These are phyloP conservation scores for Nothura maculosa DNA, from an alignment of 2,797 vertebrate genomes.

Conservation along the genomic window DNA sequence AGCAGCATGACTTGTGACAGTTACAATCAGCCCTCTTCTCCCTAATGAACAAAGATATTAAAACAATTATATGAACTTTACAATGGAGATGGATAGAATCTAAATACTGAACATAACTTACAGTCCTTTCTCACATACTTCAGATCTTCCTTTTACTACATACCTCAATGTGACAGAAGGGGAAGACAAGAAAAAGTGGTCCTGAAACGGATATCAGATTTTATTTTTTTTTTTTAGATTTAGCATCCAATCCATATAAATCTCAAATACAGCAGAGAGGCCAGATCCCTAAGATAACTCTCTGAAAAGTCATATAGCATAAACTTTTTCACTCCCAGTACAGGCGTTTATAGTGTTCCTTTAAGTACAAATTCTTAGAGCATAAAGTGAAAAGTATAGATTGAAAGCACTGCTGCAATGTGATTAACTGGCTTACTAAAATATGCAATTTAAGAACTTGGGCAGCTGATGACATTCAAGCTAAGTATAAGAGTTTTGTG, in stretches of 20 bases:
- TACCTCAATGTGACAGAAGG: conserved; percentile 14
- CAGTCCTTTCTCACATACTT: neutral
- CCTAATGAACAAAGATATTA: neutral
- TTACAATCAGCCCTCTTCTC: neutral
- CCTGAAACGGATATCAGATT: neutral
- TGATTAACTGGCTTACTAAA: conserved; percentile 22
- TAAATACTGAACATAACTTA: neutral
- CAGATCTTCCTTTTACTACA: neutral
- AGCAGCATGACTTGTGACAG: neutral
- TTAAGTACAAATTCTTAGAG: conserved; percentile 19
- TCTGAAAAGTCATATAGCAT: neutral
- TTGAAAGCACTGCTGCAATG: conserved; percentile 17
- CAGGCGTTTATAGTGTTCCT: conserved; percentile 42
- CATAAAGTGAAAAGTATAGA: conserved; percentile 48
- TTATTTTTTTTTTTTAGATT: neutral
- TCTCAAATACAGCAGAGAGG: neutral
- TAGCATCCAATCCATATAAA: conserved; percentile 28
- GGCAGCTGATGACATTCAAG: conserved; percentile 25
- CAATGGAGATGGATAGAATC: neutral
- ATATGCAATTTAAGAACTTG: neutral
- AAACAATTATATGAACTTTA: neutral
- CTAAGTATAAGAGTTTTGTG: neutral
- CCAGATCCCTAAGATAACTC: neutral
- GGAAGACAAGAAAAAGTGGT: neutral
- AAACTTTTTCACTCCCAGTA: conserved; percentile 17